These are phyloP conservation scores for Luffia ferchaultella DNA, from an alignment of 2,888 invertebrate species.

Conservation along the genomic window DNA sequence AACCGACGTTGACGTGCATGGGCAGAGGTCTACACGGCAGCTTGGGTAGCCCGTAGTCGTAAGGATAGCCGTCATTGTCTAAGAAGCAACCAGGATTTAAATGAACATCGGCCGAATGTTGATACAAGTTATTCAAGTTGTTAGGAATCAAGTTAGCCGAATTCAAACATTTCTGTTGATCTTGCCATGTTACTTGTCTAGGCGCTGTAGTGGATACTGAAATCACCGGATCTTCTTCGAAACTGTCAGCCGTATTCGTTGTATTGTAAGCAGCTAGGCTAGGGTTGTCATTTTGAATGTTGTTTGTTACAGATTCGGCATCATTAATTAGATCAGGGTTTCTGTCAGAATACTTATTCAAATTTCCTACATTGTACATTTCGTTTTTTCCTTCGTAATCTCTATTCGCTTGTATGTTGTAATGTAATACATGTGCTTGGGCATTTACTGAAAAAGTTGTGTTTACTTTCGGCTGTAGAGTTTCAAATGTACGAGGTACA, in stretches of 20 bases:
- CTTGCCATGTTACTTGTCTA: slow-evolving; percentile 66
- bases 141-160: slow-evolving; percentile 61
- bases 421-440: slow-evolving; percentile 64
- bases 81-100: slow-evolving; percentile 79
- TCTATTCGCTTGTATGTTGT: slow-evolving; percentile 53
- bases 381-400: slow-evolving; percentile 64
- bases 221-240: slow-evolving; percentile 45
- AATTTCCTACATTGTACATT: slow-evolving; percentile 53
- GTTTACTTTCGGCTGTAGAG: slow-evolving; percentile 58
- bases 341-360: slow-evolving; percentile 69
- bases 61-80: slow-evolving; percentile 81
- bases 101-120: slow-evolving; percentile 77
- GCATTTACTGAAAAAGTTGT: slow-evolving; percentile 62
- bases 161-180: slow-evolving; percentile 43
- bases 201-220: slow-evolving; percentile 35
- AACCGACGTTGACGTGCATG: slow-evolving; percentile 50
- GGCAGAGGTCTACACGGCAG: slow-evolving; percentile 53
- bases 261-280: slow-evolving; percentile 52
- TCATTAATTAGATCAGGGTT: slow-evolving; percentile 85
- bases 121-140: slow-evolving; percentile 57
- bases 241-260: slow-evolving; percentile 41
- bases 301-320: slow-evolving; percentile 69
- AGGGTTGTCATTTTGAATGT: slow-evolving; percentile 52
- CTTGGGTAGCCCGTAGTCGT: slow-evolving; percentile 80
- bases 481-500: slow-evolving; percentile 35